Evolutionary conservation across 1,140 invertebrate species (phyloP).

Genomic region (Macrobrachium nipponense): DNA sequence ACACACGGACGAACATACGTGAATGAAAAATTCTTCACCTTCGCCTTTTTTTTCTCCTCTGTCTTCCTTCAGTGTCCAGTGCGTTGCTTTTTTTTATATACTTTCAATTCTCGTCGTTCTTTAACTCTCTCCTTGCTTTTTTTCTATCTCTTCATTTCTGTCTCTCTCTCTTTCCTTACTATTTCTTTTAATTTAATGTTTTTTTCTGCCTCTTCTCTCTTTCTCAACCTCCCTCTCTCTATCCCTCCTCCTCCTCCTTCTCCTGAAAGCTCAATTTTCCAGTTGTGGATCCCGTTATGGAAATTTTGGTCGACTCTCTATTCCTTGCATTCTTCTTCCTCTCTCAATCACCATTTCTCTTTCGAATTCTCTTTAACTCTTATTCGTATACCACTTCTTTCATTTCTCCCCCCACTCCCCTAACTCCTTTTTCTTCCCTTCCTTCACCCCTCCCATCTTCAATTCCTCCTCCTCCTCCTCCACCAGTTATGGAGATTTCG

Average conservation of each 20-base stretch:
- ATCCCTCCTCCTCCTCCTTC: neutral
- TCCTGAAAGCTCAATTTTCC: neutral
- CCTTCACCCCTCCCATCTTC: neutral
- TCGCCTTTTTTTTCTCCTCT: neutral
- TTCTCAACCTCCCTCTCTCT: neutral
- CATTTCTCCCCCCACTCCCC: neutral
- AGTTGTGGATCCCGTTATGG: neutral
- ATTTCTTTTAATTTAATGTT: slow-evolving; percentile 3
- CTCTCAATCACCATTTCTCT: neutral
- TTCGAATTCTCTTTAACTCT: neutral
- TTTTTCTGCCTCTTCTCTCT: slow-evolving; percentile 6
- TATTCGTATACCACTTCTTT: neutral
- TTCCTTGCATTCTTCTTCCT: neutral
- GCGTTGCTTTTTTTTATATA: neutral
- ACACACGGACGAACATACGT: neutral
- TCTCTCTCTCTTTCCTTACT: slow-evolving; percentile 4
- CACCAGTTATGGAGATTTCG: too few species aligned
- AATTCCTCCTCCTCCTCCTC: neutral
- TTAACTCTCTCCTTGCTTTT: neutral
- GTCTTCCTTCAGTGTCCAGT: neutral
- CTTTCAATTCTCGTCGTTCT: neutral
- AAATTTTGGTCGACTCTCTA: neutral
- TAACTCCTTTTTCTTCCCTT: too few species aligned
- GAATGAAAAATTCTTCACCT: slow-evolving; percentile 1
- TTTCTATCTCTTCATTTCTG: neutral